A percentile compares a stretch with the other conserved stretches of the same genome.
phyloP scores from a whole-genome alignment of 2,113 vertebrate genomes.

The Thamnophis sirtalis region DNA sequence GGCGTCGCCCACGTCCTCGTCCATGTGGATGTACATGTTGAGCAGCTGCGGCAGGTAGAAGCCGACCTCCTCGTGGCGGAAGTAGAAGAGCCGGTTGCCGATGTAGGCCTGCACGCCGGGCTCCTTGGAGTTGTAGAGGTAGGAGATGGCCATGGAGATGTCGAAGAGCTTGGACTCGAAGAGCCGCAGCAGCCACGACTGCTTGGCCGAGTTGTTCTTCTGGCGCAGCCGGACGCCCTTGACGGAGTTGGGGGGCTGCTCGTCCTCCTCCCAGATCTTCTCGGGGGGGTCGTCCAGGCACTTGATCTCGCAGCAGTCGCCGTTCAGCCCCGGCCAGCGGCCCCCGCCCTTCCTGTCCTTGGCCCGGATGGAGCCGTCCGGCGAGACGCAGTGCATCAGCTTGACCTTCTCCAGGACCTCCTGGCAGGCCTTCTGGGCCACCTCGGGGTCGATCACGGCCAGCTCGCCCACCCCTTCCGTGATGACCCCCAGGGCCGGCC shows the following conservation, averaged over 20 bases:
- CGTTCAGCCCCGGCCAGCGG: slow-evolving; percentile 61
- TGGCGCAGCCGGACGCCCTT: slow-evolving; percentile 75
- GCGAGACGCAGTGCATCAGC: slow-evolving; percentile 55
- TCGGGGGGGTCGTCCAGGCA: slow-evolving; percentile 44
- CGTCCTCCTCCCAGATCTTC: slow-evolving; percentile 71
- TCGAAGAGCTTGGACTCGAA: slow-evolving; percentile 97
- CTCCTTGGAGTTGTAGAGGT: slow-evolving; percentile 95
- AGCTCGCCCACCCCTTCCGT: slow-evolving; percentile 80
- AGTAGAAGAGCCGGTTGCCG: slow-evolving; percentile 91
- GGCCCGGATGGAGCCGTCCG: background rate
- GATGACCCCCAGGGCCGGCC: slow-evolving; percentile 76
- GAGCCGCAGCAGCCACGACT: slow-evolving; percentile 91
- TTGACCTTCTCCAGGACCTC: slow-evolving; percentile 91
- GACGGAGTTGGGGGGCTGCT: slow-evolving; percentile 59
- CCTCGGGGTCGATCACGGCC: slow-evolving; percentile 84
- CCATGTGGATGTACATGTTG: slow-evolving; percentile 99
- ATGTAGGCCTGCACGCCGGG: slow-evolving; percentile 96
- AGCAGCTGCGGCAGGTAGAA: slow-evolving; percentile 95
- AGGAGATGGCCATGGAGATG: slow-evolving; percentile 97
- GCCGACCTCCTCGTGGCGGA: slow-evolving; percentile 86
- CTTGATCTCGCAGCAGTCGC: slow-evolving; percentile 51
- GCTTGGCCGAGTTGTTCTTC: slow-evolving; percentile 85
- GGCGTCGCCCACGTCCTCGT: slow-evolving; percentile 92
- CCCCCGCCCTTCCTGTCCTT: fast-evolving
- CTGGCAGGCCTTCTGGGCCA: slow-evolving; percentile 85